Percentiles rank a stretch among this genome's conserved stretches.
phyloP scores from a whole-genome alignment of 2,797 vertebrate genomes.

The Carduelis carduelis region DNA sequence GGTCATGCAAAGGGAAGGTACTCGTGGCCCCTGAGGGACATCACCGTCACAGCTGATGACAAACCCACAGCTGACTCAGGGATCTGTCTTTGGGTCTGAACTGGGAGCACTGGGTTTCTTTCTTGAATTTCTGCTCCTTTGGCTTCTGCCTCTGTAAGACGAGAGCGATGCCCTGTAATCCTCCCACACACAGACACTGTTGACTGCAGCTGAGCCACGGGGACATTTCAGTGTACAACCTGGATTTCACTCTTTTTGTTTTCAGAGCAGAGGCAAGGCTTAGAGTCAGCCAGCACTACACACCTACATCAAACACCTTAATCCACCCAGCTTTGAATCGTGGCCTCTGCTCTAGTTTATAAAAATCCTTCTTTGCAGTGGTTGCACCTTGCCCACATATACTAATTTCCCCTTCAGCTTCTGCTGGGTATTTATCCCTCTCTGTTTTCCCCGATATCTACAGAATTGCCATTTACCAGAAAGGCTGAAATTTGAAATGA shows the following conservation, averaged over 20 bases:
- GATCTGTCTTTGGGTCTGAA: neutral
- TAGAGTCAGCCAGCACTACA: neutral
- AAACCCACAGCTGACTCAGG: neutral
- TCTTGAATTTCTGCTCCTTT: neutral
- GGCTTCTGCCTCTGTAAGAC: neutral
- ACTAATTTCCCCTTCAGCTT: neutral
- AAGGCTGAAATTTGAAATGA: neutral
- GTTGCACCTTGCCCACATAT: neutral
- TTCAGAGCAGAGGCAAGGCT: neutral
- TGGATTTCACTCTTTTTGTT: neutral
- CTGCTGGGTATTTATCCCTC: neutral
- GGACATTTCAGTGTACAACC: accelerated
- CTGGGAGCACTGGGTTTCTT: neutral
- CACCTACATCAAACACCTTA: neutral
- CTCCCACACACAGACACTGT: neutral
- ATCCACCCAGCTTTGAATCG: accelerated
- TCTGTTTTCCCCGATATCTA: neutral
- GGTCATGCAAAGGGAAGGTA: neutral
- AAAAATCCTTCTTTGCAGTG: neutral
- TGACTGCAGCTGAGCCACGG: neutral
- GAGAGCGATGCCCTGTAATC: neutral
- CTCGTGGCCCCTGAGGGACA: accelerated
- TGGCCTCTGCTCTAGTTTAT: neutral
- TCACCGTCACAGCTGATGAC: neutral
- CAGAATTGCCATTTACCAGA: neutral